Percentiles rank a stretch among this genome's conserved stretches.
Evolutionary conservation across 1,140 invertebrate genomes (phyloP).

Genomic region (Drosophila ohnishii): DNA sequence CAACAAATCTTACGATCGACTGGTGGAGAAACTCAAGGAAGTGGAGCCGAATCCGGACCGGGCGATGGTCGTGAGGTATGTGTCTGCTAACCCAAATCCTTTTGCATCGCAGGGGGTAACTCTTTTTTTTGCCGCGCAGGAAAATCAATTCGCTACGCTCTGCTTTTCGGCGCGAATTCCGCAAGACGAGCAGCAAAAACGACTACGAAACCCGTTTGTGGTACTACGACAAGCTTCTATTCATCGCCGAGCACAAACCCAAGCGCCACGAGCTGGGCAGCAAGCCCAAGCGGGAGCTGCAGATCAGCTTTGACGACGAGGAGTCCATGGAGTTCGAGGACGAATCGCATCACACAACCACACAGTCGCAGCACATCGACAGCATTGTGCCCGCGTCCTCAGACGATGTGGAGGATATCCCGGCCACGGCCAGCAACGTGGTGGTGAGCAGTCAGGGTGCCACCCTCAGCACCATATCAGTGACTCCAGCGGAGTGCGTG

Average conservation of each 20-base stretch:
- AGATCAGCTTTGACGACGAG: slow-evolving; percentile 67
- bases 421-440: slow-evolving; percentile 42
- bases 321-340: slow-evolving; percentile 79
- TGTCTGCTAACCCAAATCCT: no score
- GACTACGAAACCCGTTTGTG: slow-evolving; percentile 79
- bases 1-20: slow-evolving; percentile 76
- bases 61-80: slow-evolving; percentile 72
- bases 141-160: slow-evolving; percentile 80
- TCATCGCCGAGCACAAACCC: slow-evolving; percentile 78
- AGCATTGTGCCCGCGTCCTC: slow-evolving; percentile 45
- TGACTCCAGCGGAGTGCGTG: slow-evolving; percentile 72
- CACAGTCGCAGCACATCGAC: slow-evolving; percentile 63
- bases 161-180: slow-evolving; percentile 75
- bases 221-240: slow-evolving; percentile 80
- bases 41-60: slow-evolving; percentile 81
- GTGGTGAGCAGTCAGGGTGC: slow-evolving; percentile 66
- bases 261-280: slow-evolving; percentile 62
- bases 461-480: slow-evolving; percentile 68
- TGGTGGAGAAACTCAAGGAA: slow-evolving; percentile 79
- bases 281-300: slow-evolving; percentile 69
- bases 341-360: slow-evolving; percentile 59
- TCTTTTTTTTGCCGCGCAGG: slow-evolving; percentile 4
- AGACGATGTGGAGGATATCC: slow-evolving; percentile 52
- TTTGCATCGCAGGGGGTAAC: background rate
- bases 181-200: slow-evolving; percentile 66